These are phyloP conservation scores for Falco biarmicus DNA, from an alignment of 2,797 vertebrate species.

Conservation along the genomic window DNA sequence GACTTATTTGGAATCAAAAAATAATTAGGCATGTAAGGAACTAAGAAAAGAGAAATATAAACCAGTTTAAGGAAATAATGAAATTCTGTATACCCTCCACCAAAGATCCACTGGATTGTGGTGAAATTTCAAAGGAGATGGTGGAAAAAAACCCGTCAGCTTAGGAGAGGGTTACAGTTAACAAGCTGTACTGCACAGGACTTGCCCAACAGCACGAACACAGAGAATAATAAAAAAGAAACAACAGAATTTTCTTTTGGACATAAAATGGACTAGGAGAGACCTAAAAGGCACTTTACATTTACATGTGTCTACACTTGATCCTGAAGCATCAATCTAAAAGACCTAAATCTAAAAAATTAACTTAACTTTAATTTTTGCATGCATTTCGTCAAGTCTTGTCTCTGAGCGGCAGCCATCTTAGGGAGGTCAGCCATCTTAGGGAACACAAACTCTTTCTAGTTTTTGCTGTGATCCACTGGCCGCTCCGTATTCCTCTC, in stretches of 20 bases:
- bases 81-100: neutral
- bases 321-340: neutral
- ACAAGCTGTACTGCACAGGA: neutral
- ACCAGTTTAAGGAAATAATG: neutral
- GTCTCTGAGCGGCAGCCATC: neutral
- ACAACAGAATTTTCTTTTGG: neutral
- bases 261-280: neutral
- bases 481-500: neutral
- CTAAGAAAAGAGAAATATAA: neutral
- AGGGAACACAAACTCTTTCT: neutral
- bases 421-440: neutral
- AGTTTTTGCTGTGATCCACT: neutral
- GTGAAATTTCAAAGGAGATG: neutral
- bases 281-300: neutral
- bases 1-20: neutral
- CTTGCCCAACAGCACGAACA: neutral
- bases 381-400: neutral
- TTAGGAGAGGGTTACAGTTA: neutral
- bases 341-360: neutral
- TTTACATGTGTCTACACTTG: neutral
- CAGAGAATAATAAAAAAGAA: neutral
- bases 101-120: neutral
- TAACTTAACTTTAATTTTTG: neutral
- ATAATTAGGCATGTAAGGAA: neutral
- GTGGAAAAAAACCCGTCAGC: rapidly evolving